Evolutionary conservation across 23 tunicate genomes (phyloP).

Genomic region (Oikopleura vanhoeffeni): DNA sequence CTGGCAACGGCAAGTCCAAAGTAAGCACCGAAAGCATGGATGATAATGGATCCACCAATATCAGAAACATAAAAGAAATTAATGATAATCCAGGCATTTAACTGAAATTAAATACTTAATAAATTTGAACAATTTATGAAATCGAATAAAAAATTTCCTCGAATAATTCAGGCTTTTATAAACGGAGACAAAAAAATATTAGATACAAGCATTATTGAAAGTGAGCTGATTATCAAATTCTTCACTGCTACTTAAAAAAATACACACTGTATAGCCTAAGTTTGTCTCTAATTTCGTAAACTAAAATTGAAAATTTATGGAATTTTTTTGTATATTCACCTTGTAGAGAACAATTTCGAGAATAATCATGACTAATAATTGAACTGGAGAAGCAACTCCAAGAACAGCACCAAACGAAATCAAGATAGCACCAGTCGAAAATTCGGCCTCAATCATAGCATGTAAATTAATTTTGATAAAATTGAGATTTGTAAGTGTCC

Average conservation of each 20-base stretch:
- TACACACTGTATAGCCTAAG: background rate
- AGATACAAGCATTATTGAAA: background rate
- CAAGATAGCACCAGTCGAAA: slow-evolving; percentile 65
- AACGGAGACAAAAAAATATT: background rate
- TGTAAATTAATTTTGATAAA: background rate
- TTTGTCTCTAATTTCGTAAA: background rate
- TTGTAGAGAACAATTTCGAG: slow-evolving; percentile 63
- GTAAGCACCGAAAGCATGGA: slow-evolving; percentile 93
- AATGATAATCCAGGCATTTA: slow-evolving; percentile 1
- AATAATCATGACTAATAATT: slow-evolving; percentile 50
- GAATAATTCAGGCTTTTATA: no score
- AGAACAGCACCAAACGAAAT: slow-evolving; percentile 80
- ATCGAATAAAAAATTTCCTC: no score
- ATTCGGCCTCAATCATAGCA: slow-evolving; percentile 62
- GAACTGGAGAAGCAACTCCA: slow-evolving; percentile 60
- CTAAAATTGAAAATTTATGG: slow-evolving; percentile 18
- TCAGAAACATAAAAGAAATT: slow-evolving; percentile 31
- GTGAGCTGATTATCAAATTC: no score
- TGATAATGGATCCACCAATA: slow-evolving; percentile 80
- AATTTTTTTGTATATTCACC: slow-evolving; percentile 31
- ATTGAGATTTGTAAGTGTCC: background rate
- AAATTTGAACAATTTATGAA: no score
- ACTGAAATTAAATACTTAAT: background rate
- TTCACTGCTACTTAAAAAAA: background rate
- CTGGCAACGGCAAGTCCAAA: slow-evolving; percentile 92